Base-by-base conservation (phyloP, 2,888 invertebrate species). In the Philereme vetulata region DNA sequence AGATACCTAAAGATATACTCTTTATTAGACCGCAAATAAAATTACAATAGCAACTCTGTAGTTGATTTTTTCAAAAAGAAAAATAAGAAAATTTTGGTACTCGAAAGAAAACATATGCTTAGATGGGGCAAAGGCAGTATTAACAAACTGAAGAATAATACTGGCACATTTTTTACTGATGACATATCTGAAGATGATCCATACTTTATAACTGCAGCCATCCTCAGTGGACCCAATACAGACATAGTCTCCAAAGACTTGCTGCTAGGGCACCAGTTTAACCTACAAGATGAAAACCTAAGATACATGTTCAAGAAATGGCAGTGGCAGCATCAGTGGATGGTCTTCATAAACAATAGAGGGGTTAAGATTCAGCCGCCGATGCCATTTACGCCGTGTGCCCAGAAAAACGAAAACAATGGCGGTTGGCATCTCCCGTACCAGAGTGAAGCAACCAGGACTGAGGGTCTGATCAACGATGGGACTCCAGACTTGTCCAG, bases 181-280 rank as follows among this genome's bases (percentile, higher is more conserved):
- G 88, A 97, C 86, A 76, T 95, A 61, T 95, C 97, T 0, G 93
- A 95, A 65, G 98, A 98, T 83, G 98, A 98, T 83, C 96, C 96
- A 0, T 98, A 95, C 77, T 87, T 97, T 59, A 88, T 98, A 60
- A 97, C 97, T 75, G 97, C 97, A 1, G 94, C 97, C 0, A 85
- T 98, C 62, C 60, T 91, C 43, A 96, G 96, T 76, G 97, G 97
- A 0, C 87, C 93, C 34, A 82, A 94, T 4, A 95, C 97, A 0
- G 94, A 94, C 67, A 94, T 98, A 71, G 93, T 98, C 0, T 96
- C 97, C 0, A 93, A 94, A 42, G 98, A 98, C 83, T 85, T 96
- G 49, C 94, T 98, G 93, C 90, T 97, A 49, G 93, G 95, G 44
- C 97, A 98, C 80, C 92, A 93, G 56, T 95, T 93, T 80, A 77